Conservation (phyloP, 2,888 invertebrate genomes). For the Orthosia gracilis region DNA sequence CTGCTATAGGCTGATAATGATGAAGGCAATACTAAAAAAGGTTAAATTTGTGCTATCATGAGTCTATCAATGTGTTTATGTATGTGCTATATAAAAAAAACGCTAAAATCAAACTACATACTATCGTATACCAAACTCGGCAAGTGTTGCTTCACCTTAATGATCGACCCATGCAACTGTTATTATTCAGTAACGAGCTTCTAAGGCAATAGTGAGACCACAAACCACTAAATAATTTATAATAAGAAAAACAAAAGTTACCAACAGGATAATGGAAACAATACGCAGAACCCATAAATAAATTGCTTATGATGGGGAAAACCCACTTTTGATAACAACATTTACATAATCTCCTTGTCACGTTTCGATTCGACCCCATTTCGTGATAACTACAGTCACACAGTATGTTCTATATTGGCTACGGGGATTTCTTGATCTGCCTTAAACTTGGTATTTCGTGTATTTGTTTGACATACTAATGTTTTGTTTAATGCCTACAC, state of each 20-base stretch:
- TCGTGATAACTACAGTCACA: not conserved
- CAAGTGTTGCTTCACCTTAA: no score
- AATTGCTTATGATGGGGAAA: slow-evolving; percentile 20
- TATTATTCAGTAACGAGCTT: no score
- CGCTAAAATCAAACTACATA: no score
- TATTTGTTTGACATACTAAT: not conserved
- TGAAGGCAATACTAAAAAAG: no score
- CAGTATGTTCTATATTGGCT: not conserved
- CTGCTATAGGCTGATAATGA: no score
- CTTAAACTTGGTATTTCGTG: not conserved
- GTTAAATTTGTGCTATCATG: no score
- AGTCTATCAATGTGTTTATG: no score
- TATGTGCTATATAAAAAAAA: no score
- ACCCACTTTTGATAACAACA: slow-evolving; percentile 33
- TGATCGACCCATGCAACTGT: no score
- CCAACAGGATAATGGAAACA: slow-evolving; percentile 24
- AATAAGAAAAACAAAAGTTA: not conserved
- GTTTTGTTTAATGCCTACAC: not conserved
- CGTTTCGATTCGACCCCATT: not conserved
- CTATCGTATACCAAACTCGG: no score
- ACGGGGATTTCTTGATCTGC: slow-evolving; percentile 24
- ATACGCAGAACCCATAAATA: slow-evolving; percentile 11
- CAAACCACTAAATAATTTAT: not conserved
- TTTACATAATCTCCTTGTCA: slow-evolving; percentile 7
- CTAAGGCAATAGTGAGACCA: not conserved